Percentiles rank a stretch among this genome's conserved stretches.
Evolutionary conservation across 2,797 vertebrate genomes (phyloP).

Genomic region (Manis pentadactyla): DNA sequence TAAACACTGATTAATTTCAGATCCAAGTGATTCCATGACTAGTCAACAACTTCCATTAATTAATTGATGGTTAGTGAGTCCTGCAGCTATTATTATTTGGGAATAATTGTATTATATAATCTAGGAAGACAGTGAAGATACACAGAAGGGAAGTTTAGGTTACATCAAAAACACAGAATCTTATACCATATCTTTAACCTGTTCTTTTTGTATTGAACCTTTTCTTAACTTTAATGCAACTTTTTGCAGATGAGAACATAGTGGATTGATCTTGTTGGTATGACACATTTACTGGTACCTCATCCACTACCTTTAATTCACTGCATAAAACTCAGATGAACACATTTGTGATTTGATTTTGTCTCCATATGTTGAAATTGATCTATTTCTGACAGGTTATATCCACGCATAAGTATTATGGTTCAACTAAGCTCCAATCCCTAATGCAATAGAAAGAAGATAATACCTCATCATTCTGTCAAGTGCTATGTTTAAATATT

Average conservation of each 20-base stretch:
- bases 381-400: slow-evolving; percentile 32
- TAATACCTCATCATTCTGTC: neutral
- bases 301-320: neutral
- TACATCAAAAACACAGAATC: neutral
- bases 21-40: neutral
- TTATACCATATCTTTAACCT: neutral
- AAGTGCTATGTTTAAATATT: neutral
- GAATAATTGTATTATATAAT: neutral
- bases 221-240: neutral
- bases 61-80: neutral
- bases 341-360: slow-evolving; percentile 34
- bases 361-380: slow-evolving; percentile 3
- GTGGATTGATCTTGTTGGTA: neutral
- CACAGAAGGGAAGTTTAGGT: neutral
- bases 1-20: neutral
- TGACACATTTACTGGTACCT: neutral
- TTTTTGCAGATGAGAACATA: slow-evolving; percentile 7
- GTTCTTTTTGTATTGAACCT: neutral
- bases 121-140: neutral
- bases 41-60: neutral
- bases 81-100: neutral
- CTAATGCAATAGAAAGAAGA: neutral
- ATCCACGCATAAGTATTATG: slow-evolving; percentile 9
- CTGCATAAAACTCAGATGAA: neutral
- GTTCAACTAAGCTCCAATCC: neutral